Evolutionary conservation across 2,888 invertebrate species (phyloP).

Genomic region (Phyto melanocephala): DNA sequence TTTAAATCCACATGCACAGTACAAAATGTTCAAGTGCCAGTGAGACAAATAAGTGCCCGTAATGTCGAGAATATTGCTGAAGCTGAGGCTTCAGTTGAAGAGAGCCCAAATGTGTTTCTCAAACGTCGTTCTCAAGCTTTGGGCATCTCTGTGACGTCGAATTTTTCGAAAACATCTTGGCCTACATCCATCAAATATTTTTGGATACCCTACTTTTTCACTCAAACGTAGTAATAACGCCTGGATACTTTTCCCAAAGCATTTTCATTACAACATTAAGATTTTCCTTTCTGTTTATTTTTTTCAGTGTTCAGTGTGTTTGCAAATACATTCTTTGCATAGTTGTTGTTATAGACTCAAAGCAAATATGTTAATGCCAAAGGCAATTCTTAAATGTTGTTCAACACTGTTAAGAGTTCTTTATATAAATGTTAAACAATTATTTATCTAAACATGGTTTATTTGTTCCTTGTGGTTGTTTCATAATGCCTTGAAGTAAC

Average conservation of each 20-base stretch:
- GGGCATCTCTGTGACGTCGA: too few relatives aligned
- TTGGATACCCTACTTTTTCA: neutral
- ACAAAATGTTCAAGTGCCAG: too few relatives aligned
- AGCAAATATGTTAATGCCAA: conserved; percentile 41
- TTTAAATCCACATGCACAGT: too few relatives aligned
- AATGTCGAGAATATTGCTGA: too few relatives aligned
- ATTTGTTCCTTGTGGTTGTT: conserved; percentile 52
- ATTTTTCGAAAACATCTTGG: too few relatives aligned
- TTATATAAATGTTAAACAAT: conserved; percentile 49
- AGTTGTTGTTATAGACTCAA: conserved; percentile 16
- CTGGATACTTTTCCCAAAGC: neutral
- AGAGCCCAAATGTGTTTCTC: too few relatives aligned
- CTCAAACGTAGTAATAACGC: neutral
- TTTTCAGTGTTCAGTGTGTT: too few relatives aligned
- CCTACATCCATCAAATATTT: too few relatives aligned
- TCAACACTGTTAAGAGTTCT: conserved; percentile 43
- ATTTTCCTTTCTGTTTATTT: neutral
- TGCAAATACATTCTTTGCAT: neutral
- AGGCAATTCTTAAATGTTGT: conserved; percentile 55
- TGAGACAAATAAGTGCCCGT: too few relatives aligned
- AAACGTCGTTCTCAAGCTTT: too few relatives aligned
- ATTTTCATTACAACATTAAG: neutral
- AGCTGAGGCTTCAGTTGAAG: too few relatives aligned
- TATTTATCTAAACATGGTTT: conserved; percentile 56
- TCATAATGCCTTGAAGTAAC: conserved; percentile 32